Evolutionary conservation across 2,113 vertebrate genomes (phyloP), one percentile per base, ranked within the genome.

Genomic region (Pyrgilauda ruficollis): DNA sequence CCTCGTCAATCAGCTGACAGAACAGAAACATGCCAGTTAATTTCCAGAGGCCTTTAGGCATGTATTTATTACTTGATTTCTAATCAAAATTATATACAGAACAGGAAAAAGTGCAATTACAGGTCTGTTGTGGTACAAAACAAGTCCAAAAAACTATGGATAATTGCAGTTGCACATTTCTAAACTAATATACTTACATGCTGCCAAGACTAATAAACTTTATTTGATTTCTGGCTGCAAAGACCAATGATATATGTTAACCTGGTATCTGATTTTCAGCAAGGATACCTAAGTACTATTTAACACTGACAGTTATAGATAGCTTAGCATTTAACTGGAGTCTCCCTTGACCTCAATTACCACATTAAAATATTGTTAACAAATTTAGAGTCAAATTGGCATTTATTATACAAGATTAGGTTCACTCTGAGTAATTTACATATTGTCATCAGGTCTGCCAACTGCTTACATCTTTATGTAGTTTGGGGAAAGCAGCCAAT

Each of bases 301-400:
- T 90, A 97, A 97, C 90, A 87, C 17, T 23, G 79, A 97, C 96
- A 97, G 95, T 97, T 97, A 97, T 41, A 95, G 94, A 97, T 98
- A 96, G 92, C 69, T 97, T 96, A 84, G 89, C 95, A 94, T 97
- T 95, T 97, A 96, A 92, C 80, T 80, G 90, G 84, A 46, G n/a
- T 95, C 96, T 96, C 97, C 83, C 75, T 87, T 97, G 97, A 97
- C 96, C 96, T 97, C 97, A 97, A 97, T 98, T 97, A 97, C 87
- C 90, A 28, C 96, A 98, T 97, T 98, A 98, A 98, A 98, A 97
- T 97, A 98, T 96, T 98, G 97, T 98, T 98, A 98, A 92, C 96
- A 97, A 97, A 97, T 98, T 97, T 97, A 97, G 89, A 98, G 94
- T 97, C 87, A 97, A 96, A 96, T 96, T 91, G 85, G 92, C 94